phyloP scores from a whole-genome alignment of 2,113 vertebrate genomes.

The Sialia sialis region DNA sequence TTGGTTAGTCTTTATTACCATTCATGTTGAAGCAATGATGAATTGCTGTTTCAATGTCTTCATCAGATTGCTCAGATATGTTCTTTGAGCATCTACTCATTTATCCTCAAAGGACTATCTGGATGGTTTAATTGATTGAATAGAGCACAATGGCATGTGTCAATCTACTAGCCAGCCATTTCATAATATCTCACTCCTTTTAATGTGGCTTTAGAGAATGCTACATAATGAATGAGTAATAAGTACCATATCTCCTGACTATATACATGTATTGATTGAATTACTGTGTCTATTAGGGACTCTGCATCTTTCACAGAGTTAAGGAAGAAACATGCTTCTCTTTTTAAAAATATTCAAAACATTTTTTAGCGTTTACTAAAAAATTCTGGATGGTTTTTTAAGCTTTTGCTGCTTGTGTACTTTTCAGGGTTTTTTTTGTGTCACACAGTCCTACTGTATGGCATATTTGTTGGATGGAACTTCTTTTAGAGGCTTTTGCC shows the following conservation, averaged over 20 bases:
- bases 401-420: neutral
- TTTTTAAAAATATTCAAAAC: neutral
- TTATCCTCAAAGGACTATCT: constrained; percentile 61
- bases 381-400: neutral
- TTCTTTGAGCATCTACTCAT: constrained; percentile 54
- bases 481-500: neutral
- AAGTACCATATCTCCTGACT: neutral
- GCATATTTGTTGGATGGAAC: neutral
- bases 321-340: neutral
- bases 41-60: constrained; percentile 70
- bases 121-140: constrained; percentile 26
- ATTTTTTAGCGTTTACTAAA: neutral
- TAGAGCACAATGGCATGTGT: constrained; percentile 40
- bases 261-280: neutral
- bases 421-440: neutral
- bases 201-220: constrained; percentile 51
- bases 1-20: constrained; percentile 55
- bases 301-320: neutral
- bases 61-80: constrained; percentile 64
- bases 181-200: constrained; percentile 16
- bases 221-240: constrained; percentile 28
- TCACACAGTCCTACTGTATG: neutral
- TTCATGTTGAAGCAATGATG: constrained; percentile 64
- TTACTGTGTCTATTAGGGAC: neutral
- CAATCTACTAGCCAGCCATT: constrained; percentile 3